phyloP scores from a whole-genome alignment of 2,888 invertebrate species.

The Melangyna quadrimaculata region DNA sequence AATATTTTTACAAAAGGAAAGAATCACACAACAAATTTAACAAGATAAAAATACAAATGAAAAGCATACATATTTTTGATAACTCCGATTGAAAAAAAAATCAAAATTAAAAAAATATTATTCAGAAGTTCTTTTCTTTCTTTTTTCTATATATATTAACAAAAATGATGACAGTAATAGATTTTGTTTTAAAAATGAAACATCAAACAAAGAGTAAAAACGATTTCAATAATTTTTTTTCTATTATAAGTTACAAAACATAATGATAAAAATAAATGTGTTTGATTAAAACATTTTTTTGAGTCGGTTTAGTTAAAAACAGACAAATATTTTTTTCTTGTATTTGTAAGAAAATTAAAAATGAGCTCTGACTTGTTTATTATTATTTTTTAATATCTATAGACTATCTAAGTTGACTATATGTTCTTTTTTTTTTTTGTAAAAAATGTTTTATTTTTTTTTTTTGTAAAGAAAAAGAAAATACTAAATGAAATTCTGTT shows the following conservation, averaged over 20 bases:
- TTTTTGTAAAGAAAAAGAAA: slow-evolving; percentile 62
- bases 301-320: slow-evolving; percentile 15
- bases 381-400: not conserved
- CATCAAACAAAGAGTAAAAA: slow-evolving; percentile 53
- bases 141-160: slow-evolving; percentile 57
- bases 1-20: slow-evolving; percentile 50
- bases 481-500: slow-evolving; percentile 72
- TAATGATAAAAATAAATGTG: slow-evolving; percentile 50
- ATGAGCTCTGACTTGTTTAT: slow-evolving; percentile 31
- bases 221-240: slow-evolving; percentile 34
- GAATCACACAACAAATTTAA: slow-evolving; percentile 36
- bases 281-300: slow-evolving; percentile 47
- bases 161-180: slow-evolving; percentile 51
- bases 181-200: slow-evolving; percentile 37
- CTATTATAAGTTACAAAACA: slow-evolving; percentile 48
- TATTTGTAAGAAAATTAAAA: slow-evolving; percentile 22
- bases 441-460: slow-evolving; percentile 47
- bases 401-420: slow-evolving; percentile 24
- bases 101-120: slow-evolving; percentile 1
- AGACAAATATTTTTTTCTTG: slow-evolving; percentile 12
- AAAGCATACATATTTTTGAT: slow-evolving; percentile 47
- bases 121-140: slow-evolving; percentile 20
- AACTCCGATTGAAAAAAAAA: slow-evolving; percentile 22
- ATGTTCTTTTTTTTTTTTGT: not conserved
- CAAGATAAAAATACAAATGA: slow-evolving; percentile 49